These are phyloP conservation scores for Lordiphosa collinella DNA, from an alignment of 1,140 invertebrate genomes.

Conservation along the genomic window DNA sequence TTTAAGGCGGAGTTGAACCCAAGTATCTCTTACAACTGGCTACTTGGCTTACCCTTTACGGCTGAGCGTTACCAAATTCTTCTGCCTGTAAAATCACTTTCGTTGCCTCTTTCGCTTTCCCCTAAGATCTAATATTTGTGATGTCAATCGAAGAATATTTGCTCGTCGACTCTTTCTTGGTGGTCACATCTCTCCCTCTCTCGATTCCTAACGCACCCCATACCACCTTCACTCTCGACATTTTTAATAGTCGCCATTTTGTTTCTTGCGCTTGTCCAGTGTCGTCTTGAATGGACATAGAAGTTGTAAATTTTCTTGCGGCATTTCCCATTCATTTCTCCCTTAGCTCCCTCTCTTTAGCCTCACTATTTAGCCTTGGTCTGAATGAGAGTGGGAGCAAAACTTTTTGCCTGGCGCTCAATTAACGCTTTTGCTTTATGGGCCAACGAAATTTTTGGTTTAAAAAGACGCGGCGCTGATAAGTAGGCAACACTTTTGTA, in stretches of 20 bases:
- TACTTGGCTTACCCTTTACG: no score
- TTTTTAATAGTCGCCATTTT: slow-evolving; percentile 61
- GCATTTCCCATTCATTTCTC: not conserved
- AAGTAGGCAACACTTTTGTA: slow-evolving; percentile 44
- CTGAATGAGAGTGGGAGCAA: slow-evolving; percentile 4
- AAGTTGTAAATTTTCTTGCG: slow-evolving; percentile 68
- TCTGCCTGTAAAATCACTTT: no score
- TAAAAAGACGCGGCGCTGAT: slow-evolving; percentile 1
- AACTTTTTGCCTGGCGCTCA: slow-evolving; percentile 34
- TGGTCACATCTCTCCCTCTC: slow-evolving; percentile 12
- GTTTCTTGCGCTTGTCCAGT: slow-evolving; percentile 3
- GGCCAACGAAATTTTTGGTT: slow-evolving; percentile 12
- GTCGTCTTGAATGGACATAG: slow-evolving; percentile 24
- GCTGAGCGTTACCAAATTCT: no score
- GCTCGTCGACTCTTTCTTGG: not conserved
- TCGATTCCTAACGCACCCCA: slow-evolving; percentile 23
- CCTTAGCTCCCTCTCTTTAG: not conserved
- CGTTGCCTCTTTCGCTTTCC: no score
- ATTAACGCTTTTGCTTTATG: slow-evolving; percentile 52
- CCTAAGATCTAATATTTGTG: no score
- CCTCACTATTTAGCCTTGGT: slow-evolving; percentile 16
- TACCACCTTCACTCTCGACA: slow-evolving; percentile 40
- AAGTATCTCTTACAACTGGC: no score
- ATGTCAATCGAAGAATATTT: no score
- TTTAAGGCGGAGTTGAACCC: no score